Conservation (phyloP, 2,113 vertebrate species). For the Chamaea fasciata region DNA sequence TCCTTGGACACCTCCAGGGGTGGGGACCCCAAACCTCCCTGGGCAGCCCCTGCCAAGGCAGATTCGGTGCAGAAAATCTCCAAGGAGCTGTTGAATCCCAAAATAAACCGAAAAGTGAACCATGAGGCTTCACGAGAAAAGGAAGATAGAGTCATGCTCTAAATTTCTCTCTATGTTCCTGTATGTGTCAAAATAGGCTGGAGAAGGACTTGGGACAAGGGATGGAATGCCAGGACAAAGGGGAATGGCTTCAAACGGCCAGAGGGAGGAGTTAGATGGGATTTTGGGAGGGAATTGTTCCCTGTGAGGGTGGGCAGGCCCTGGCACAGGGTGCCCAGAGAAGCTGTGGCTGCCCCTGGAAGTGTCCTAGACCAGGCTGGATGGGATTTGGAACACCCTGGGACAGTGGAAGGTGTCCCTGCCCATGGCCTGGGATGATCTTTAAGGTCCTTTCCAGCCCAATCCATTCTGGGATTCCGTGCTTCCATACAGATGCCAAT, state of each 20-base stretch:
- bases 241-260: not conserved
- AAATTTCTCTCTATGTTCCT: not conserved
- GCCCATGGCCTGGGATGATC: not conserved
- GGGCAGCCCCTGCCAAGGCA: not conserved
- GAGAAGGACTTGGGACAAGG: not conserved
- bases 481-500: accelerated
- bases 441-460: not conserved
- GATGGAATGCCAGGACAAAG: not conserved
- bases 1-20: not conserved
- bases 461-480: not conserved
- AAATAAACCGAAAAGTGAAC: not conserved
- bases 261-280: not conserved
- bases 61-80: not conserved
- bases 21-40: not conserved
- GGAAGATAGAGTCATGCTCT: not conserved
- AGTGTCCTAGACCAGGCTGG: not conserved
- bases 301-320: accelerated
- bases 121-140: accelerated
- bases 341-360: not conserved
- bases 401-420: not conserved
- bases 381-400: accelerated
- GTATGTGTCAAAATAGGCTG: accelerated
- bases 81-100: not conserved
- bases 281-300: not conserved
- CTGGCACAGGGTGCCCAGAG: not conserved